These are phyloP conservation scores for Limnodromus scolopaceus DNA, from an alignment of 2,797 vertebrate genomes.

Conservation along the genomic window DNA sequence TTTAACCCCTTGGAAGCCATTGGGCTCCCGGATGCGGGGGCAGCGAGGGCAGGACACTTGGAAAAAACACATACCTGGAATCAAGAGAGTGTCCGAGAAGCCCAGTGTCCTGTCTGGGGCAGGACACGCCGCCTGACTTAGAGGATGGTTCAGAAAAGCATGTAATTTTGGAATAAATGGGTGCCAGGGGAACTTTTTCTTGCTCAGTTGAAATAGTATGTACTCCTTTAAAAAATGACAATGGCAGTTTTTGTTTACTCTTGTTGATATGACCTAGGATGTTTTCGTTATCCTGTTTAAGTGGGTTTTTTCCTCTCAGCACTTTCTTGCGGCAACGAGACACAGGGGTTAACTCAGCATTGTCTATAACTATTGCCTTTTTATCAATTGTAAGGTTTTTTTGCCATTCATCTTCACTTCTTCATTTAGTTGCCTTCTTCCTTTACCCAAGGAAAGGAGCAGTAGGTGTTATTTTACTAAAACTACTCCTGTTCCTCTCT, in stretches of 20 bases:
- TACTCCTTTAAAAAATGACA: constrained; percentile 14
- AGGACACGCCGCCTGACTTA: not conserved
- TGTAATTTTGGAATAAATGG: not conserved
- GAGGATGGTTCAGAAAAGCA: not conserved
- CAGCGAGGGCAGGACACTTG: not conserved
- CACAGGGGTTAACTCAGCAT: not conserved
- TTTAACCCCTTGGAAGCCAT: constrained; percentile 80
- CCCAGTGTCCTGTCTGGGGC: not conserved
- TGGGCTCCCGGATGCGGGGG: not conserved
- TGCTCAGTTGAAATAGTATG: not conserved
- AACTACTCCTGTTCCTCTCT: not conserved
- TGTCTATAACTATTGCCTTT: not conserved
- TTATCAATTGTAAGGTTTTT: not conserved
- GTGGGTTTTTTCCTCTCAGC: not conserved
- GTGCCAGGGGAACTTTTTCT: not conserved
- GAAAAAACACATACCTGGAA: constrained; percentile 1
- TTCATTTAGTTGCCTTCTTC: not conserved
- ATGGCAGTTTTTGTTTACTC: not conserved
- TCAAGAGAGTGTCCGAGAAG: not conserved
- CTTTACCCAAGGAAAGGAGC: not conserved
- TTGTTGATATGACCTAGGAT: not conserved
- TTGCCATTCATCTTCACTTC: not conserved
- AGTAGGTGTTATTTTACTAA: not conserved
- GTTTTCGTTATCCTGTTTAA: constrained; percentile 30
- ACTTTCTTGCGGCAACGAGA: not conserved